Evolutionary conservation across 2,113 vertebrate species (phyloP), one percentile per base, ranked within the genome.

Genomic region (Dryoscopus gambensis): DNA sequence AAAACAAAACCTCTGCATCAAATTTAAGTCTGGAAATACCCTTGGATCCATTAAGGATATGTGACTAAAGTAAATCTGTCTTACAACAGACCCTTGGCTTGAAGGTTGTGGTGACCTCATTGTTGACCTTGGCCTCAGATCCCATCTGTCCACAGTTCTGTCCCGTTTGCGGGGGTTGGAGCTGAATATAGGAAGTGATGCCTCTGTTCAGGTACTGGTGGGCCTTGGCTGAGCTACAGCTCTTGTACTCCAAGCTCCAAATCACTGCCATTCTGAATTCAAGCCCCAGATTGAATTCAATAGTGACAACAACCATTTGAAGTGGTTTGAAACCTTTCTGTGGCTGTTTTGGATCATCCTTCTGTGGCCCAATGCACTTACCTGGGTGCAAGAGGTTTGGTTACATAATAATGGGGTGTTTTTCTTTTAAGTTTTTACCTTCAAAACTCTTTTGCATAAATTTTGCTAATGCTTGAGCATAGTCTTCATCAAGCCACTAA

Each of bases 121-220:
- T 68, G 81, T 59, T 96, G 91, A 87, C 71, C 67, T 93, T 93
- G 87, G 70, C 67, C 67, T 83, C 67, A 57, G 68, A 65, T 84
- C 31, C 89, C 81, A 50, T 79, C 78, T 94, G 53, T 59, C 84
- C 7, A 0, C 30, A 6, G 30, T 93, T 73, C 57, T 93, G 85
- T 53, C 44, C 11, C 1, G 0, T 64, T 87, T 67, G 33, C 10
- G 30, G 44, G 73, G 15, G 20, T 57, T 78, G 49, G 52, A 46
- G 39, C 35, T 73, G 40, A 28, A 4, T 35, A 0, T 16, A 8
- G 62, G 25, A 39, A 49, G 49, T 20, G 71, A 22, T 83, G 30
- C 39, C 52, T 75, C 2, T 86, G 27, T 40, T 16, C 16, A 74
- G 59, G 40, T 82, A 30, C 71, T 78, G 47, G 10, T 35, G 19